Evolutionary conservation across 2,888 invertebrate species (phyloP), one percentile per base, ranked within the genome.

Genomic region (Nasonia oneida): DNA sequence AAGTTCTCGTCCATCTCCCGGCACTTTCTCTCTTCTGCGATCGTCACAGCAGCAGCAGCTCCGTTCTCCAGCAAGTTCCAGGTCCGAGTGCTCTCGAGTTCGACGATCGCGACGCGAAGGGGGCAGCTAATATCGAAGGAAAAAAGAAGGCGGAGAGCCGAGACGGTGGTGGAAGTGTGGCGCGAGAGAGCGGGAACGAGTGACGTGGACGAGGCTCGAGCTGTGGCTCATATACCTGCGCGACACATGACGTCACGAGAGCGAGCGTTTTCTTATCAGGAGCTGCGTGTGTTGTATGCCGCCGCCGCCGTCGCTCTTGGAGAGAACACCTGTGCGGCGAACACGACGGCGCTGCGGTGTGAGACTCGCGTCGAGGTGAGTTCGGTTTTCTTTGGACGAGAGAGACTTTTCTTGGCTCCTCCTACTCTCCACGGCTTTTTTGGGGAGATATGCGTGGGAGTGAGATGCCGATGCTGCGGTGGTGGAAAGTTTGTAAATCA

Each of bases 161-260:
- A 75, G 33, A n/a, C 61, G 15, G 53, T 42, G 39, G 80, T 53
- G 88, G 42, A 53, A 70, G 39, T 18, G 1, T n/a, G 10, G 73
- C 23, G 90, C 89, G 67, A 67, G 33, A 67, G 67, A 29, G 23
- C 67, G 67, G 74, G 91, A 91, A 91, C 90, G 89, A 93, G 91
- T 93, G 93, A 93, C 93, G 93, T 93, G 93, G 92, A 92, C 88
- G 90, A 88, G 89, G 89, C 91, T 89, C 89, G 86, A 85, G 90
- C 90, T 87, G 89, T 91, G 90, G 90, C 91, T 93, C 92, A 93
- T 93, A 93, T 93, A 93, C 92, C 91, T 91, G 92, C 89, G 89
- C 89, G 89, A 90, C 53, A 90, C 90, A 47, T 85, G 84, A 85
- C 85, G 85, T 87, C 83, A 93, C 93, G 93, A 91, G 88, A 91